Conservation (phyloP, 2,797 vertebrate species). For the Echiichthys vipera region DNA sequence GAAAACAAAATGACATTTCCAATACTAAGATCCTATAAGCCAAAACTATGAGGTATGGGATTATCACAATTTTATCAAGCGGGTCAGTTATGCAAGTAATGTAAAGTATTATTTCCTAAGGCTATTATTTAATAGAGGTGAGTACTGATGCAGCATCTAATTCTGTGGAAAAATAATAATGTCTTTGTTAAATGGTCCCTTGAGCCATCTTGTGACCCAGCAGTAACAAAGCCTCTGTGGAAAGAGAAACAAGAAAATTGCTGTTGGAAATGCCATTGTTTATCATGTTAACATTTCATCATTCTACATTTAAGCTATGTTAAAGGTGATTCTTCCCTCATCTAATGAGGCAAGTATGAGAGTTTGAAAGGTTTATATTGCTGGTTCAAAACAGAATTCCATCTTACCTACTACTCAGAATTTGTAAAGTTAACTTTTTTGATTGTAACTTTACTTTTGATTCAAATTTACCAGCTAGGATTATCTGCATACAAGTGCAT, state of each 20-base stretch:
- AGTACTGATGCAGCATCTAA: neutral
- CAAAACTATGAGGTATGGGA: neutral
- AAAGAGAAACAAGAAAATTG: neutral
- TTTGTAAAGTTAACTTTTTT: neutral
- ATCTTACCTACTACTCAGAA: neutral
- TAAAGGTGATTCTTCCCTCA: constrained; percentile 13
- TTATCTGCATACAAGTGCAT: neutral
- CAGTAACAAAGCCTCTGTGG: constrained; percentile 29
- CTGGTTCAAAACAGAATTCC: neutral
- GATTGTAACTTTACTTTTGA: too few species aligned
- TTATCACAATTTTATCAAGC: neutral
- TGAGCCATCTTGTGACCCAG: constrained; percentile 1
- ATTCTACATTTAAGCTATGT: neutral
- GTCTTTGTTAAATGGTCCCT: neutral
- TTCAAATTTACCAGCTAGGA: neutral
- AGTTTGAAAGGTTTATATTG: neutral
- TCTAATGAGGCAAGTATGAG: neutral
- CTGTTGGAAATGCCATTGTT: constrained; percentile 10
- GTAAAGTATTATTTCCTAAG: neutral
- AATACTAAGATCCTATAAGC: neutral
- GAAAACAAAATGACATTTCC: neutral
- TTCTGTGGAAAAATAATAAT: neutral
- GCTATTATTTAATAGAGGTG: neutral
- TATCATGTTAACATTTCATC: constrained; percentile 4
- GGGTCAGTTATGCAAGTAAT: neutral